Base-by-base conservation (phyloP, 2,888 invertebrate species). In the Machimus rusticus region DNA sequence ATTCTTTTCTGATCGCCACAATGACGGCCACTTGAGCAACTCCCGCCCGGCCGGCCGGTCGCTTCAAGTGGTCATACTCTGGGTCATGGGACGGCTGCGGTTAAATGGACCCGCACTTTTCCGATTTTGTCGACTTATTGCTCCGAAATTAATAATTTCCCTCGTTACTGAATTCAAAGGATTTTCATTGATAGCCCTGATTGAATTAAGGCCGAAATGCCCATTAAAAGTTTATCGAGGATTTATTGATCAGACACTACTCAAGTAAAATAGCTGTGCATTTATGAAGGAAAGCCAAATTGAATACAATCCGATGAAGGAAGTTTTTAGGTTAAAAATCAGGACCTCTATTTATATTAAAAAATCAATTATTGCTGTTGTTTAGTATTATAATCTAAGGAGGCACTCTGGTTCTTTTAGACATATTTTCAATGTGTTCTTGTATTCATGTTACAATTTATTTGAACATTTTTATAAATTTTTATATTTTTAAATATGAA, bases 41-140 rank as follows among this genome's bases (percentile, higher is more conserved):
- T 51, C 51, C 19, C 51, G 1, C 9, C 9, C 37, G n/a, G 39
- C 23, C 5, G 34, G 23, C 74, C 74, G 37, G 74, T 8, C n/a
- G 85, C 43, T 46, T 85, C 85, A 74, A 85, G 74, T 74, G 85
- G 85, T 74, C 85, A 85, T 51, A 46, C 85, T 57, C n/a, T 74
- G 8, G 85, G 85, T 85, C 85, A 85, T 5, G n/a, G 57, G 23
- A 57, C 31, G 23, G 31, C 37, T 74, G 8, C n/a, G 43, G 43
- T 51, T 85, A 74, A 85, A 85, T 85, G 74, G 74, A 85, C 85
- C 85, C 85, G 85, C 85, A 85, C 43, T 74, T 85, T 74, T 74
- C 23, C 66, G 82, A 66, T 74, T 28, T 46, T 9, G 19, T 28
- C 74, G n/a, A 37, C 5, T 46, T 85, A 74, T 85, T 85, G 74